These are phyloP conservation scores for Heteronetta atricapilla DNA, from an alignment of 2,113 vertebrate species.

Conservation along the genomic window DNA sequence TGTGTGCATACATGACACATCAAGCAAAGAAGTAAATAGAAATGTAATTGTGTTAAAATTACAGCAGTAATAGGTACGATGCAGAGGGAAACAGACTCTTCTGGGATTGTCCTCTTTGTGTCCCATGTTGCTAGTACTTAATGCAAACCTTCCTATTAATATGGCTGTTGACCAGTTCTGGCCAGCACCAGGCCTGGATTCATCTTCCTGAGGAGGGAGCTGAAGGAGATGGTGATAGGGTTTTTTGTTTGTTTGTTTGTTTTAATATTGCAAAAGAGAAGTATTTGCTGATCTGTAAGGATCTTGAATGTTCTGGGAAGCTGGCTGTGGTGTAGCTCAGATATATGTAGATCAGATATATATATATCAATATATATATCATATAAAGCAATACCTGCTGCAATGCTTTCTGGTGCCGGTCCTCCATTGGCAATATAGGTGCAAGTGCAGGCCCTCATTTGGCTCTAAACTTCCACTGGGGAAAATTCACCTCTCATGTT, in stretches of 20 bases:
- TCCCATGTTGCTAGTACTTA: neutral
- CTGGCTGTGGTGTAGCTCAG: no score
- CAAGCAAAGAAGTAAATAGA: neutral
- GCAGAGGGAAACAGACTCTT: neutral
- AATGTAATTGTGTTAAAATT: neutral
- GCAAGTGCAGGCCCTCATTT: neutral
- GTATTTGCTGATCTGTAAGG: neutral
- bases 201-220: neutral
- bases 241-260: neutral
- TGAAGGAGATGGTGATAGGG: fast-evolving
- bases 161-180: neutral
- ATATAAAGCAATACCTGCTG: neutral
- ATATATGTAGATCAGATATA: no score
- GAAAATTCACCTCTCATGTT: neutral
- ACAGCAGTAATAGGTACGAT: neutral
- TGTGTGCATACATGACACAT: neutral
- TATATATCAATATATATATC: no score
- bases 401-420: neutral
- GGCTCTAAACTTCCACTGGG: neutral
- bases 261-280: neutral
- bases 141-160: neutral
- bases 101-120: neutral
- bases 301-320: neutral
- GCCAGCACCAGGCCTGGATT: neutral
- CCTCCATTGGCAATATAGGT: neutral